Percentiles rank a stretch among this genome's conserved stretches.
phyloP scores from a whole-genome alignment of 2,888 invertebrate genomes.

The Tortricodes alternella region DNA sequence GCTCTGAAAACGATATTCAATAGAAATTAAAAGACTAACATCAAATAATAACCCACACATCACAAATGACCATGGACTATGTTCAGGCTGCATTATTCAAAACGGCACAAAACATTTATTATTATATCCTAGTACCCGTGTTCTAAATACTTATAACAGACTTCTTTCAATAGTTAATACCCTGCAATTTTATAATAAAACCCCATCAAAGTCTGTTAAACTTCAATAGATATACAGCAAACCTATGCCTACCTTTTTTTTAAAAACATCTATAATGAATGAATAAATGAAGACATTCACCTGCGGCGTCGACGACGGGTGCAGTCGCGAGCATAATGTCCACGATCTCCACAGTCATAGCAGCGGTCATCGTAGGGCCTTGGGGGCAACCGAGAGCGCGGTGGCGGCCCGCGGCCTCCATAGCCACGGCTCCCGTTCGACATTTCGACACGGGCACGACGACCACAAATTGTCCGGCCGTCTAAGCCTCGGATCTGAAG shows the following conservation, averaged over 20 bases:
- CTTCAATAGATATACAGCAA: background rate
- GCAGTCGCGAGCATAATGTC: conserved; percentile 97
- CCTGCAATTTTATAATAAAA: background rate
- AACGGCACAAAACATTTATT: no score
- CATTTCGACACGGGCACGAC: conserved; percentile 94
- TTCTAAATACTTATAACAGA: no score
- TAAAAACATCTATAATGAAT: background rate
- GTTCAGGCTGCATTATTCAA: no score
- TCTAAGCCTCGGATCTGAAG: conserved; percentile 83
- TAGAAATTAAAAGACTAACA: no score
- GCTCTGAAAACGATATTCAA: no score
- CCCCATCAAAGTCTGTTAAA: background rate
- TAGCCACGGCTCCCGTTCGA: conserved; percentile 91
- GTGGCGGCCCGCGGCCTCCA: conserved; percentile 83
- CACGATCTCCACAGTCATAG: conserved; percentile 96
- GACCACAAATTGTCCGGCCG: conserved; percentile 93
- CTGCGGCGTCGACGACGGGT: conserved; percentile 86
- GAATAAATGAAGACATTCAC: conserved; percentile 43
- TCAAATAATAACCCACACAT: no score
- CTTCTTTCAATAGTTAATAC: no score
- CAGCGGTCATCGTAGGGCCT: conserved; percentile 96
- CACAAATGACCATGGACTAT: no score
- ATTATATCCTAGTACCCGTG: no score
- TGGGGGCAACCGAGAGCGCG: conserved; percentile 85
- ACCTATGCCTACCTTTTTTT: background rate